A percentile compares a stretch with the other conserved stretches of the same genome.
Evolutionary conservation across 2,113 vertebrate species (phyloP).

Genomic region (Megalops atlanticus): DNA sequence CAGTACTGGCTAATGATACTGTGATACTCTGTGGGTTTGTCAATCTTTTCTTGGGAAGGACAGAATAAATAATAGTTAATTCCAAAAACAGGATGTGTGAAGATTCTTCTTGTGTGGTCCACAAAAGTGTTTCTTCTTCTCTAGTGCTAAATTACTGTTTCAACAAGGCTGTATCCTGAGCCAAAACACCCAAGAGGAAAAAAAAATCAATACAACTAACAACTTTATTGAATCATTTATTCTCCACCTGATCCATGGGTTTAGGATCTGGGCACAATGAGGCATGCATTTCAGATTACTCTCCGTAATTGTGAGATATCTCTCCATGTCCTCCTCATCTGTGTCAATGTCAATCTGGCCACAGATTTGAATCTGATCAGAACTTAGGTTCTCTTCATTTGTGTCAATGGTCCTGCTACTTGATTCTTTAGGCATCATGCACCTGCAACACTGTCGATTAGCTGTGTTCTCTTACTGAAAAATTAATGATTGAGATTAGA

Average conservation of each 20-base stretch:
- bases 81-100: not conserved
- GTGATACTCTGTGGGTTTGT: not conserved
- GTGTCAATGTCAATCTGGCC: not conserved
- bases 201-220: slow-evolving; percentile 46
- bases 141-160: slow-evolving; percentile 45
- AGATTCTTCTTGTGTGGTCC: slow-evolving; percentile 16
- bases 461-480: no score
- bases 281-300: not conserved
- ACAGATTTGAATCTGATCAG: not conserved
- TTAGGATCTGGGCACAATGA: not conserved
- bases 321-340: not conserved
- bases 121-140: slow-evolving; percentile 23
- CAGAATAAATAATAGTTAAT: no score
- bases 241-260: slow-evolving; percentile 26
- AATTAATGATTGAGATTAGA: no score
- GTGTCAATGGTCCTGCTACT: no score
- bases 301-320: not conserved
- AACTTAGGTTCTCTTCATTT: no score
- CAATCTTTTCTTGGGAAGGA: not conserved
- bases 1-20: not conserved
- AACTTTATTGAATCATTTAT: slow-evolving; percentile 44
- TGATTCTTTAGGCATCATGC: no score
- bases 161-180: slow-evolving; percentile 43
- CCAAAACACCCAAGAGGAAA: slow-evolving; percentile 39
- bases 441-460: no score